A percentile compares a stretch with the other conserved stretches of the same genome.
Evolutionary conservation across 2,113 vertebrate genomes (phyloP).

Genomic region (Ariopsis seemanni): DNA sequence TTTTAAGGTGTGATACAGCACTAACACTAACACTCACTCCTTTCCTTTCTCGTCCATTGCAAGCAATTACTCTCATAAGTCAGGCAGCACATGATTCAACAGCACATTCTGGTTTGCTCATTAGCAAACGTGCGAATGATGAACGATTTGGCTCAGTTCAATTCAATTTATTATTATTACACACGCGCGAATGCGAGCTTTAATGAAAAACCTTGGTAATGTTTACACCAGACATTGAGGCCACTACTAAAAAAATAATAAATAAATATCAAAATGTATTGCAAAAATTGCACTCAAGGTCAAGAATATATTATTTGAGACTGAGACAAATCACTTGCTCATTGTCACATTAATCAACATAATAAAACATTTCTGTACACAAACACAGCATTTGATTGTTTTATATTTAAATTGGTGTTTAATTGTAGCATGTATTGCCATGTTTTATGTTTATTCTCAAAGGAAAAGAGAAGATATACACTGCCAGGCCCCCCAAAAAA

Average conservation of each 20-base stretch:
- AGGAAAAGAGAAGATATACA: background rate
- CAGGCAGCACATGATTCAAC: constrained; percentile 13
- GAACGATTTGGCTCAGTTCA: constrained; percentile 11
- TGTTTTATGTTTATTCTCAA: background rate
- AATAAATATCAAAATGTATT: background rate
- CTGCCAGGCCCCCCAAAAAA: no score
- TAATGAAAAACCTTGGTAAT: constrained; percentile 4
- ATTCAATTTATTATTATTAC: constrained; percentile 26
- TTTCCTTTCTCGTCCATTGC: constrained; percentile 21
- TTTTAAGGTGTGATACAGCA: background rate
- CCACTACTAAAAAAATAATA: background rate
- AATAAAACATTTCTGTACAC: background rate
- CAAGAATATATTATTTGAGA: background rate
- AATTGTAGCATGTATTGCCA: background rate
- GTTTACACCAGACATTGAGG: background rate
- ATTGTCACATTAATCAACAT: background rate
- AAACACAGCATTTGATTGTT: background rate
- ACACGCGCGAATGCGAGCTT: background rate
- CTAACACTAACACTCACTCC: background rate
- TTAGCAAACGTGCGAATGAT: constrained; percentile 17
- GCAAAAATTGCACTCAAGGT: background rate
- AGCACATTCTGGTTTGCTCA: constrained; percentile 18
- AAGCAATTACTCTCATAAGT: constrained; percentile 40
- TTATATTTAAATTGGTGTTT: background rate
- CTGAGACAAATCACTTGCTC: no score